Conservation (phyloP, 2,888 invertebrate genomes). For the Epirrhoe tristata region DNA sequence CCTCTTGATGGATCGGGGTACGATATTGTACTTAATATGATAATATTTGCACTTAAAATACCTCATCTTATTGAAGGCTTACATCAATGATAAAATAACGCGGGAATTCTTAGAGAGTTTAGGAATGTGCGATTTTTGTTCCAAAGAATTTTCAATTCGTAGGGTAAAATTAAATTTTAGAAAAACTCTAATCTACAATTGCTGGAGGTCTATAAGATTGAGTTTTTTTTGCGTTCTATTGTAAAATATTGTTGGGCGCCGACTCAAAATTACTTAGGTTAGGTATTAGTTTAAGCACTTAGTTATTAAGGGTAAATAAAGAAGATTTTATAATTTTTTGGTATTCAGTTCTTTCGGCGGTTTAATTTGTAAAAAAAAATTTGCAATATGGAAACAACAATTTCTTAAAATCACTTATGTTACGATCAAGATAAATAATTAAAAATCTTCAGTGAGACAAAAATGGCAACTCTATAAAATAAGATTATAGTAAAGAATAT, state of each 20-base stretch:
- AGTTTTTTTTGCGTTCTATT: too few relatives aligned
- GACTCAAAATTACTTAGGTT: too few relatives aligned
- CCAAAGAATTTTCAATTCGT: not conserved
- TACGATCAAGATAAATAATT: not conserved
- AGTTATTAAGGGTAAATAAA: too few relatives aligned
- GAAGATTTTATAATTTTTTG: too few relatives aligned
- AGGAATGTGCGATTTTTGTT: not conserved
- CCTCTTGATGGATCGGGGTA: conserved; percentile 78
- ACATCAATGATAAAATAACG: not conserved
- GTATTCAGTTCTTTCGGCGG: too few relatives aligned
- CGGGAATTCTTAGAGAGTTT: not conserved
- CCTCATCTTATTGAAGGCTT: conserved; percentile 48
- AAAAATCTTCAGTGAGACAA: not conserved
- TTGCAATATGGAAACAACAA: too few relatives aligned
- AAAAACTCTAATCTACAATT: too few relatives aligned
- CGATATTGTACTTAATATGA: conserved; percentile 67
- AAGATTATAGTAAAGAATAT: not conserved
- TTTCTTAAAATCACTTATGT: not conserved
- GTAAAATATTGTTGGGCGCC: too few relatives aligned
- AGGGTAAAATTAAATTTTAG: too few relatives aligned
- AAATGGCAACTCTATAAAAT: not conserved
- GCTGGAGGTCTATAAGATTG: too few relatives aligned
- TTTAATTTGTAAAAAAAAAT: not conserved
- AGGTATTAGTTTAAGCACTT: too few relatives aligned
- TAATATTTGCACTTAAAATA: conserved; percentile 64